Base-by-base conservation (phyloP, 2,113 vertebrate species). In the Canis aureus region DNA sequence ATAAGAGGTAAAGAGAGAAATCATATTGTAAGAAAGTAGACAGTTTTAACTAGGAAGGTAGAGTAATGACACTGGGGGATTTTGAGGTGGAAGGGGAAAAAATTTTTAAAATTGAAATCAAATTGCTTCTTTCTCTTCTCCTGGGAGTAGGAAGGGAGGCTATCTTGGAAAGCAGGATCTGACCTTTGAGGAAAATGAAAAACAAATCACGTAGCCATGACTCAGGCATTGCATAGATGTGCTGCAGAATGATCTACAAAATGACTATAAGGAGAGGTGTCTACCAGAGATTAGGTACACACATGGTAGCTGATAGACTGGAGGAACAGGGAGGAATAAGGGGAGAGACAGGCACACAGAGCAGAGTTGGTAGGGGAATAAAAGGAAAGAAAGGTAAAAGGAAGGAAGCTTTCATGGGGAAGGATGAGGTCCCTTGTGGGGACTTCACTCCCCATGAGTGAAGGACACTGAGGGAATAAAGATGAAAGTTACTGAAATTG, bases 291-390 rank as follows among this genome's bases (percentile, higher is more conserved):
- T 83, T 13, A 88, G 12, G 12, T 38, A 10, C 0, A 66, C 35
- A 66, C 20, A 0, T 10, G 17, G 15, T 2, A 20, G 35, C 32
- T 38, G 20, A 35, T 0, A 59, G 57, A 27, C 11, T n/a, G 15
- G 55, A 92, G 4, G 23, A 25, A 25, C 0, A 62, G 19, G 19
- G 49, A 15, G 9, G 8, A 27, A 27, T 6, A 25, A 43, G 16
- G 35, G 35, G 32, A 94, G 32, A 67, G 5, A 15, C 0, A 22
- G 20, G 10, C 25, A 25, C 25, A 22, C 20, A 29, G 16, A 11
- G 13, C 19, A 64, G 23, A 32, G 12, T 27, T 16, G n/a, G 8
- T 0, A 4, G 49, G 43, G 82, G 1, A 10, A n/a, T 43, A 16
- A 64, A 20, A 25, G 2, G 1, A 32, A 27, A 25, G 5, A 67